Evolutionary conservation across 2,888 invertebrate species (phyloP).

Genomic region (Monochamus alternatus): DNA sequence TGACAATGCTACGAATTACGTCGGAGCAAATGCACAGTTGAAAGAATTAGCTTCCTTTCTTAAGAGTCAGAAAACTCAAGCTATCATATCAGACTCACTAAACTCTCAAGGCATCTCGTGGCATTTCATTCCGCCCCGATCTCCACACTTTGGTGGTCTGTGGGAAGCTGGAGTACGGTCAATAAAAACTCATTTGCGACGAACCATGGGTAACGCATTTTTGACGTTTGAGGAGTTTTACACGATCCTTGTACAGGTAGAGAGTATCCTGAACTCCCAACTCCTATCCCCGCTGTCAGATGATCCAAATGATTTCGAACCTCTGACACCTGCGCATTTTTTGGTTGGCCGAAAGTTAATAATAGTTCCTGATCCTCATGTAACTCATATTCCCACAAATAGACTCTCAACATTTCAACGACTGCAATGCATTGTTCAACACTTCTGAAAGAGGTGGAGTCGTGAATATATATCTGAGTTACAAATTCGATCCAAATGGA

Average conservation of each 20-base stretch:
- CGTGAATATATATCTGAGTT: neutral
- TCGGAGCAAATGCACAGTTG: neutral
- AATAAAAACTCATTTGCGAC: neutral
- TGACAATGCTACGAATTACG: neutral
- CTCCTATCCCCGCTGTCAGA: neutral
- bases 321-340: conserved; percentile 24
- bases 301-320: conserved; percentile 14
- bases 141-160: conserved; percentile 1
- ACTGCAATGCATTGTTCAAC: neutral
- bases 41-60: neutral
- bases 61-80: too few species aligned
- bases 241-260: too few species aligned
- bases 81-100: too few species aligned
- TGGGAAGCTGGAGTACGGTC: too few species aligned
- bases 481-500: conserved; percentile 9
- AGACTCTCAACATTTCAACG: neutral
- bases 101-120: too few species aligned
- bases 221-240: neutral
- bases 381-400: too few species aligned
- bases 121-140: too few species aligned
- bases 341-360: conserved; percentile 14
- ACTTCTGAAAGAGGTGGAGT: neutral
- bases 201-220: conserved; percentile 14
- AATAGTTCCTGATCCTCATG: conserved; percentile 5
- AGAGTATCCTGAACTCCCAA: too few species aligned